Base-by-base conservation (phyloP, 1,140 invertebrate species). In the Drosophila pseudoobscura region DNA sequence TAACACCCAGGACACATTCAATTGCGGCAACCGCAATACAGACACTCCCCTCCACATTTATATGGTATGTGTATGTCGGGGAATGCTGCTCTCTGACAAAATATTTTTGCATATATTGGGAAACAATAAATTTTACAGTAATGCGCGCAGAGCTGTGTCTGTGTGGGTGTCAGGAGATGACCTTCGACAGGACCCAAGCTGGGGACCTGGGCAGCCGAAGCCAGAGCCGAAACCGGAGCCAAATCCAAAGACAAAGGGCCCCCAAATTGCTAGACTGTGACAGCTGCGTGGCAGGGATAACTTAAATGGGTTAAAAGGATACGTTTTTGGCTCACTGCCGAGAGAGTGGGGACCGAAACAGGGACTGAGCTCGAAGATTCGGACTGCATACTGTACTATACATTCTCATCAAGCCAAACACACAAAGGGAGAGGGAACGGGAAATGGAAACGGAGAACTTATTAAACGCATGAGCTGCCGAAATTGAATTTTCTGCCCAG, bases 231-330 rank as follows among this genome's bases (percentile, higher is more conserved):
- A 75, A 74, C 35, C 4, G 35, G 15, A 31, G 24, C 20, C 15
- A 65, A 68, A 56, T 52, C 56, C 50, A 65, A 77, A 84, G 78
- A 85, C 82, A 88, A 85, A 87, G 75, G 78, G 63, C 74, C 72
- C 35, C 75, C 52, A 85, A 87, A 87, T 88, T 85, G 83, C 83
- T 77, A 88, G 83, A 87, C 82, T 87, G 82, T 87, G 83, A 88
- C 82, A 87, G 82, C 82, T 85, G 80, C 74, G 59, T 80, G 83
- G 78, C 82, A 87, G 68, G 82, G 82, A 87, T 87, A 87, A 88
- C 82, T 82, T 88, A 87, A 87, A 88, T 78, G 82, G 82, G 82
- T 87, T 87, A 87, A 87, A 87, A 59, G 83, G 83, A 87, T 88
- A 87, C 47, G 70, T 75, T 74, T 52, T 45, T 74, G 71, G 71